Base-by-base conservation (phyloP, 37 sponge, comb jelly and placozoan genomes). In the Oopsacas minuta region DNA sequence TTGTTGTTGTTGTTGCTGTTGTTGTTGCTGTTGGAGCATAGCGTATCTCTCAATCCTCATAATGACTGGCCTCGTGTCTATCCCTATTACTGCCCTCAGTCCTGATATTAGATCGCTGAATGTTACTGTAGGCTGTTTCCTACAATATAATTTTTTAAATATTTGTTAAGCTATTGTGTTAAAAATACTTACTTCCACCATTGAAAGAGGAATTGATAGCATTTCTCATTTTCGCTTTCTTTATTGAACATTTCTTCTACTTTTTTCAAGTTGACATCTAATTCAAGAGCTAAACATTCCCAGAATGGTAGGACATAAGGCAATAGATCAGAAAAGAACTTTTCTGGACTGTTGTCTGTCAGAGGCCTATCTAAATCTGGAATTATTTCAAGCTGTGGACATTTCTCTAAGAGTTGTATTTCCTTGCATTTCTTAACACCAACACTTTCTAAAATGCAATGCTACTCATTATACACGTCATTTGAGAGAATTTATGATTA, bases 151-250 rank as follows among this genome's bases (percentile, higher is more conserved):
- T 42, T 8, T 42, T 42, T 17, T 17, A 42, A 17, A 15, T 42
- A 12, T 34, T 61, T 61, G 28, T 34, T 61, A n/a, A 42, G 49
- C 8, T 8, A 42, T 42, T 42, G 12, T 42, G 49, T 42, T 42
- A 42, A 42, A 42, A 17, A 15, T 42, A 12, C 75, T 61, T 61
- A 61, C 75, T 61, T 61, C 75, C 75, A 61, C 75, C 75, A 61
- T 61, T 61, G 75, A n/a, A 32, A 61, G 7, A 61, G 75, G 20
- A n/a, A 61, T 12, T 61, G 75, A 12, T 61, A 61, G 75, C 75
- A 61, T 61, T 61, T 10, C 28, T 61, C 75, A 7, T 61, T 61
- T 61, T 61, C 75, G 7, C 28, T 25, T 61, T 61, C 75, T 61
- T 61, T 3, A n/a, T n/a, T 12, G 30, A 25, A 61, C 75, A 12